Conservation (phyloP, 2,888 invertebrate genomes). For the Osedax frankpressi region DNA sequence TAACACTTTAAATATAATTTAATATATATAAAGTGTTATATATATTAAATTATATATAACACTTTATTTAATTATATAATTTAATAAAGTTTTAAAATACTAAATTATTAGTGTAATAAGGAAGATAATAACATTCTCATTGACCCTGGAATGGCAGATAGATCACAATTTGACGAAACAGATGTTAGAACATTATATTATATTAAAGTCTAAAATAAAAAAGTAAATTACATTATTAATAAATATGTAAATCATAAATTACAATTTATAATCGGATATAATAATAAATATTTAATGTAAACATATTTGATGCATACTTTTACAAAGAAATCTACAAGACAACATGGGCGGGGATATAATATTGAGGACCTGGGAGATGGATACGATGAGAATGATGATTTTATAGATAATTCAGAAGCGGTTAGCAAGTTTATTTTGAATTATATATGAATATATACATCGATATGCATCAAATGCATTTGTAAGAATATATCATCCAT, state of each 20-base stretch:
- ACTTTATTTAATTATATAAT: too few species aligned
- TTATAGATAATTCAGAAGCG: constrained; percentile 92
- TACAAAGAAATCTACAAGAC: background rate
- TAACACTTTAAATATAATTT: too few species aligned
- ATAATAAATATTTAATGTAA: background rate
- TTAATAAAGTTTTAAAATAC: too few species aligned
- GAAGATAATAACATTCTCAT: background rate
- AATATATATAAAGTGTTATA: too few species aligned
- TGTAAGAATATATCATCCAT: too few species aligned
- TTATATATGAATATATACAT: too few species aligned
- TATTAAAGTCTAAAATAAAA: too few species aligned
- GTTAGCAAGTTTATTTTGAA: too few species aligned
- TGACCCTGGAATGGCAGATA: background rate
- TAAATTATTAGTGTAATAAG: background rate
- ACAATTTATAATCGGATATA: background rate
- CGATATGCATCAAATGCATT: too few species aligned
- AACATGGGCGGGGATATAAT: background rate
- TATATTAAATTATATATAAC: too few species aligned
- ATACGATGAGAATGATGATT: constrained; percentile 88
- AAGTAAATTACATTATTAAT: background rate
- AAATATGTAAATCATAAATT: background rate
- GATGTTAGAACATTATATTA: too few species aligned
- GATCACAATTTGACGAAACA: background rate
- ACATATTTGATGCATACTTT: background rate
- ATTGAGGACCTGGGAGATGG: constrained; percentile 72